Evolutionary conservation across 2,113 vertebrate genomes (phyloP).

Genomic region (Phycodurus eques): DNA sequence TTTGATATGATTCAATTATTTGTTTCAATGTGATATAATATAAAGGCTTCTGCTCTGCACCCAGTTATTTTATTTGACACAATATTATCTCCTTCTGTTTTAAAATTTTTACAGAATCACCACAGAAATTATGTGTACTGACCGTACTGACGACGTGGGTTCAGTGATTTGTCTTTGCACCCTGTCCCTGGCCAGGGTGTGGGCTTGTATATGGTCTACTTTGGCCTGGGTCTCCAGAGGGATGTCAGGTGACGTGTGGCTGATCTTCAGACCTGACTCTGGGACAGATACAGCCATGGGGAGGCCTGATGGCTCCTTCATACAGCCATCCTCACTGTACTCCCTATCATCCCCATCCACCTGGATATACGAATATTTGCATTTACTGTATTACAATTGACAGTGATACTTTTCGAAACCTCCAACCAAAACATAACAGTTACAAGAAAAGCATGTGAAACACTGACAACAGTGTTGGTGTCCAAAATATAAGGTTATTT

Average conservation of each 20-base stretch:
- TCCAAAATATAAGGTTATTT: neutral
- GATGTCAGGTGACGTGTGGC: conserved; percentile 96
- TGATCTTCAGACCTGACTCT: conserved; percentile 93
- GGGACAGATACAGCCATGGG: conserved; percentile 56
- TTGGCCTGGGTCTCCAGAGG: conserved; percentile 81
- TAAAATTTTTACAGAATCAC: conserved; percentile 10
- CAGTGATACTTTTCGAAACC: neutral
- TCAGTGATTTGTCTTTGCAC: conserved; percentile 93
- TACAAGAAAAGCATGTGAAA: neutral
- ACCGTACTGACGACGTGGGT: conserved; percentile 89
- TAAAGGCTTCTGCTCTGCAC: neutral
- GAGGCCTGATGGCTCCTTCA: conserved; percentile 75
- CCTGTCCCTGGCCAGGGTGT: conserved; percentile 73
- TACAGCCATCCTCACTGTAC: conserved; percentile 83
- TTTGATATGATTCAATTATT: neutral
- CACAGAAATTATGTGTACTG: conserved; percentile 51
- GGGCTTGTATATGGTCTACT: conserved; percentile 80
- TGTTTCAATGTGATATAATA: neutral
- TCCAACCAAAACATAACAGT: neutral
- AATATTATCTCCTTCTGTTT: neutral
- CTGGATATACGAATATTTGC: conserved; percentile 52
- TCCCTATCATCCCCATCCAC: conserved; percentile 85
- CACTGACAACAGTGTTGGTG: neutral
- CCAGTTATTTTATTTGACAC: neutral
- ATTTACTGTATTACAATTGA: neutral